Evolutionary conservation across 2,113 vertebrate species (phyloP).

Genomic region (Bufo gargarizans): DNA sequence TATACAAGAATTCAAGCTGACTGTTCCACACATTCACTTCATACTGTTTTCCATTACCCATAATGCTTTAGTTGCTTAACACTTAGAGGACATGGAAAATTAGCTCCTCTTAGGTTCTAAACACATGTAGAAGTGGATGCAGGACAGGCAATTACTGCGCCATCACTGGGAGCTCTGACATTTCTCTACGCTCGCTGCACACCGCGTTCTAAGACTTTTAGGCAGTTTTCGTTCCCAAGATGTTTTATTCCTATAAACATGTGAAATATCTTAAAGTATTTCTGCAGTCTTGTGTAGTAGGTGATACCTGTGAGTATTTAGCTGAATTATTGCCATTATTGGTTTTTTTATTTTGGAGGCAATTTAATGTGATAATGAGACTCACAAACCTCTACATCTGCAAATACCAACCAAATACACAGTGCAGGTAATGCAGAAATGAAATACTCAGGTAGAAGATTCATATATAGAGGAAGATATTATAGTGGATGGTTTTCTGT

Average conservation of each 20-base stretch:
- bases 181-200: not conserved
- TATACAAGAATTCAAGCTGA: too few species aligned
- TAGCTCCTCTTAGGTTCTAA: not conserved
- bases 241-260: not conserved
- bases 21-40: too few species aligned
- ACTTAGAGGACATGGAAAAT: not conserved
- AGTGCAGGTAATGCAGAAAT: too few species aligned
- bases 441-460: too few species aligned
- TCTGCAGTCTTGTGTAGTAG: not conserved
- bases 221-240: not conserved
- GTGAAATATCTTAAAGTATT: not conserved
- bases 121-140: not conserved
- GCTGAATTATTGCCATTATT: not conserved
- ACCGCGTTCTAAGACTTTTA: not conserved
- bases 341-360: too few species aligned
- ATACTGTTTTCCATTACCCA: too few species aligned
- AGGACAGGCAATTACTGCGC: not conserved
- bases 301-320: not conserved
- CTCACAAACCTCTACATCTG: too few species aligned
- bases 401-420: too few species aligned
- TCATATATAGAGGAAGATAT: too few species aligned
- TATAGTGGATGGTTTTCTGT: too few species aligned
- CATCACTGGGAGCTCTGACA: not conserved
- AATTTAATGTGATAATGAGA: too few species aligned
- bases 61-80: too few species aligned